These are phyloP conservation scores for Glyptemys insculpta DNA, from an alignment of 2,797 vertebrate genomes.

Conservation along the genomic window DNA sequence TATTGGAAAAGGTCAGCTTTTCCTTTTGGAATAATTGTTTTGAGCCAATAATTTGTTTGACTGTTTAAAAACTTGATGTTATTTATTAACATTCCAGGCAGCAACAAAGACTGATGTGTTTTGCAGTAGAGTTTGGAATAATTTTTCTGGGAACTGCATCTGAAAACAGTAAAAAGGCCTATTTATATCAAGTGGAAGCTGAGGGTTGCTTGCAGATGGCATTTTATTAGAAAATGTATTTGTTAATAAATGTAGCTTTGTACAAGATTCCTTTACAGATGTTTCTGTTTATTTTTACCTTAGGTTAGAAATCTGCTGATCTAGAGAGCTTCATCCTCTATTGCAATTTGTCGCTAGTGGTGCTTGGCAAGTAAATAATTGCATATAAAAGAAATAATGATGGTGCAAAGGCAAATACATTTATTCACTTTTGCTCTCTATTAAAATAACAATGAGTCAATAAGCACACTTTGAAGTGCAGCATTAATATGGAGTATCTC, in stretches of 20 bases:
- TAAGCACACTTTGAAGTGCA: slow-evolving; percentile 43
- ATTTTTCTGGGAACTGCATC: slow-evolving; percentile 79
- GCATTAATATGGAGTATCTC: not conserved
- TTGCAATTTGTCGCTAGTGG: slow-evolving; percentile 71
- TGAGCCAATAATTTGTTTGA: slow-evolving; percentile 78
- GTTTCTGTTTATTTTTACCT: slow-evolving; percentile 84
- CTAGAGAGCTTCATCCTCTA: slow-evolving; percentile 69
- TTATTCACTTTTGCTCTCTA: slow-evolving; percentile 41
- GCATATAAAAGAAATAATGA: slow-evolving; percentile 63
- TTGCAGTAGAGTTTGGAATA: slow-evolving; percentile 78
- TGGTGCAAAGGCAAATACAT: slow-evolving; percentile 67
- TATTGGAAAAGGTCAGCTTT: slow-evolving; percentile 70
- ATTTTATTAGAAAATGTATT: slow-evolving; percentile 83
- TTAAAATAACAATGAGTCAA: slow-evolving; percentile 23
- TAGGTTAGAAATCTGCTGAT: slow-evolving; percentile 79
- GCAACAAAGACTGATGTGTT: slow-evolving; percentile 80
- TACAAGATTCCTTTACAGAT: slow-evolving; percentile 78
- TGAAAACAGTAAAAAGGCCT: slow-evolving; percentile 79
- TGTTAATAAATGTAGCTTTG: slow-evolving; percentile 82
- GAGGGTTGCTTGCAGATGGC: slow-evolving; percentile 80
- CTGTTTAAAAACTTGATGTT: slow-evolving; percentile 78
- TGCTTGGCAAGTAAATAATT: slow-evolving; percentile 77
- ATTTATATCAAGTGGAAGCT: slow-evolving; percentile 81
- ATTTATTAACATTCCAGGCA: slow-evolving; percentile 80
- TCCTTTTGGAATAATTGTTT: slow-evolving; percentile 71